Base-by-base conservation (phyloP, 2,888 invertebrate genomes). In the Tipula helvola region DNA sequence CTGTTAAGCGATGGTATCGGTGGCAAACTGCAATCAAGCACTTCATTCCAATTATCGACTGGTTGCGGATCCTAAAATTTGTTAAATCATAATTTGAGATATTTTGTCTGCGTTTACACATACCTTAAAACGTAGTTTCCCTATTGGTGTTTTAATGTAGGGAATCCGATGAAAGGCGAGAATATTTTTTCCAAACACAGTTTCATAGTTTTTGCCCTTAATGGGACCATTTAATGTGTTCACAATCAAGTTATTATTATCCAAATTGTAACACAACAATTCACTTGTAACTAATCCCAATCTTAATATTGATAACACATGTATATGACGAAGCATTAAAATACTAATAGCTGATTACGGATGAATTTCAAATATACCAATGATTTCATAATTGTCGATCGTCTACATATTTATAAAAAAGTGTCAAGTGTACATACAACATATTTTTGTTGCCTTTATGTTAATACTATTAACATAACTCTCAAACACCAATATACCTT, bases 1-100 rank as follows among this genome's bases (percentile, higher is more conserved):
- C 4, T 10, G 10, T 83, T 18, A 10, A 36, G 83, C 10, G 83
- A 18, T 83, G 83, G 83, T 83, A 13, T 18, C 10, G 83, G 12
- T 83, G 8, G 28, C n/a, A 36, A 28, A 28, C 28, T 83, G 87
- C 92, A 92, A 88, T 93, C 92, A 87, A 90, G 88, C 0, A 92
- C 88, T 0, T 89, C 90, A 0, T 88, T 88, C 93, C 93, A 93
- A 3, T 39, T 39, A 7, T 39, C 39, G 39, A 39, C 39, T 7
- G 5, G 5, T 39, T 39, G 39, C 0, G 47, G 47, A 47, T 47
- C 47, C 47, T 47, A 47, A 39, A 39, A 7, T 39, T 2, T 39
- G 39, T 39, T 39, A 39, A 39, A 39, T 39, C 28, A 1, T 2
- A 28, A 28, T 28, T 1, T 28, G 28, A 28, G 1, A 28, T 28